Percentiles rank a stretch among this genome's conserved stretches.
phyloP scores from a whole-genome alignment of 2,113 vertebrate genomes.

The Sorex araneus region DNA sequence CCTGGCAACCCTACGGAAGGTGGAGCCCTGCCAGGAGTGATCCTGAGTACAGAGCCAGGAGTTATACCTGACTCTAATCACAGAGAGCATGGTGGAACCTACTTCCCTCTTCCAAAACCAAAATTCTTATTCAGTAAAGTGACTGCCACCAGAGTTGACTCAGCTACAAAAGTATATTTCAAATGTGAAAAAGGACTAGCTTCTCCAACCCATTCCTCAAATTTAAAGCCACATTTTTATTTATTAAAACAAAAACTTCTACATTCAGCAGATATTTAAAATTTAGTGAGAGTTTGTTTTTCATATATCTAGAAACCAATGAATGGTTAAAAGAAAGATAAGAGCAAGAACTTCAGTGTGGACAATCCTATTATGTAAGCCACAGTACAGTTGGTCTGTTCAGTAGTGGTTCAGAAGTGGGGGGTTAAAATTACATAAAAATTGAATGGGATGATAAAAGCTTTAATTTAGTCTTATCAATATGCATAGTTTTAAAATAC shows the following conservation, averaged over 20 bases:
- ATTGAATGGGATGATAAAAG: not conserved
- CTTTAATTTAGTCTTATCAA: not conserved
- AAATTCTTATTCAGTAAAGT: not conserved
- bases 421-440: not conserved
- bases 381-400: not conserved
- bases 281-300: constrained; percentile 55
- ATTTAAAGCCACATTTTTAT: not conserved
- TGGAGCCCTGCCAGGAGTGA: no score
- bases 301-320: constrained; percentile 15
- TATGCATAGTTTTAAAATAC: not conserved
- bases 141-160: not conserved
- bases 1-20: no score
- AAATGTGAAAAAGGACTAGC: not conserved
- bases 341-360: not conserved
- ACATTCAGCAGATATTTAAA: constrained; percentile 30
- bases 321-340: not conserved
- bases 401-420: not conserved
- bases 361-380: not conserved
- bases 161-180: constrained; percentile 14
- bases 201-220: not conserved
- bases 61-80: no score
- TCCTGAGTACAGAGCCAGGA: no score
- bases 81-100: no score
- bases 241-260: constrained; percentile 34
- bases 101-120: no score